These are phyloP conservation scores for Urocitellus parryii DNA, from an alignment of 2,113 vertebrate species.

Conservation along the genomic window DNA sequence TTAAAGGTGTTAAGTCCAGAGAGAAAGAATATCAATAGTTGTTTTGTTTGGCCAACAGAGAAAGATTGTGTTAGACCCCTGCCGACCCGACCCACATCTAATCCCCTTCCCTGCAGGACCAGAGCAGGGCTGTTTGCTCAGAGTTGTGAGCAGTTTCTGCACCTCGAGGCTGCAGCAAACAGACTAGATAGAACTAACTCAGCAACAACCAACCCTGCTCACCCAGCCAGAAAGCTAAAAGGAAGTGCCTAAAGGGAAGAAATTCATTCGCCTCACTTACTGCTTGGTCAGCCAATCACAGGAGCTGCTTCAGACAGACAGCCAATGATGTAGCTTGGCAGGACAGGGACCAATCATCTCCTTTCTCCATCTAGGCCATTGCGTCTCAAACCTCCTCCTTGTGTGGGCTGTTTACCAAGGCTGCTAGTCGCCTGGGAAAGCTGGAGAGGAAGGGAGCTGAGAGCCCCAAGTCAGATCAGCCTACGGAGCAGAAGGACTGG, in stretches of 20 bases:
- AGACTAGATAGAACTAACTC: not conserved
- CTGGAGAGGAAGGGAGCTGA: not conserved
- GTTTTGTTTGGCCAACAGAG: constrained; percentile 69
- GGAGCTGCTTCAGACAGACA: not conserved
- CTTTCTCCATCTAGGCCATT: constrained; percentile 34
- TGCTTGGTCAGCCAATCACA: constrained; percentile 63
- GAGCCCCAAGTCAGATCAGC: not conserved
- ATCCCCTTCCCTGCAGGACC: not conserved
- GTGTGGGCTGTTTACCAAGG: not conserved
- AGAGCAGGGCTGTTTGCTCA: not conserved
- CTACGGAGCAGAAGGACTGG: not conserved
- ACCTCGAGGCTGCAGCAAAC: constrained; percentile 29
- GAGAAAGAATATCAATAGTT: constrained; percentile 53
- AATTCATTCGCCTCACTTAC: not conserved
- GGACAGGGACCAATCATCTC: constrained; percentile 49
- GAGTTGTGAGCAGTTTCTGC: not conserved
- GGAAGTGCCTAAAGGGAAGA: not conserved
- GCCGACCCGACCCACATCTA: constrained; percentile 61
- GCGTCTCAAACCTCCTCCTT: not conserved
- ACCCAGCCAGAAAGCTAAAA: not conserved
- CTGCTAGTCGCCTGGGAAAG: not conserved
- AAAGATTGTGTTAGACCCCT: constrained; percentile 60
- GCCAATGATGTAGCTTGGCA: constrained; percentile 44
- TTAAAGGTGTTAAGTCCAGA: constrained; percentile 57
- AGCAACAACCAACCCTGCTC: not conserved